These are phyloP conservation scores for Pteromalus puparum DNA, from an alignment of 1,140 invertebrate species.

Conservation along the genomic window DNA sequence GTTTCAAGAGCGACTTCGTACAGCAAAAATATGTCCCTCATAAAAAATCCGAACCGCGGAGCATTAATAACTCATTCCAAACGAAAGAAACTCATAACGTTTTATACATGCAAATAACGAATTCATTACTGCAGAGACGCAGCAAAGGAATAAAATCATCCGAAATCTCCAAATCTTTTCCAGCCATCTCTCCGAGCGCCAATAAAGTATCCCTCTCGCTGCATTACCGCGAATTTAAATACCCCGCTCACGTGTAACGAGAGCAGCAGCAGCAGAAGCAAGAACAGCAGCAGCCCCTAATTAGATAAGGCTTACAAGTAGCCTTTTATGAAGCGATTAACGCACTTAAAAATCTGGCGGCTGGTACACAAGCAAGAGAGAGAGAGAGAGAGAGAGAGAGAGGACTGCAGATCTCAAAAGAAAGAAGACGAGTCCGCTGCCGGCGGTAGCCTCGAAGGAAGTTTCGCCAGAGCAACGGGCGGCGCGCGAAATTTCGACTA, in stretches of 20 bases:
- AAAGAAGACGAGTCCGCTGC: neutral
- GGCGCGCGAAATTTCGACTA: conserved; percentile 33
- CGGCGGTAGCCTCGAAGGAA: conserved; percentile 2
- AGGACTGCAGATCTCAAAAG: neutral
- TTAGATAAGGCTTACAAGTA: conserved; percentile 31
- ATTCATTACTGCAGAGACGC: no score
- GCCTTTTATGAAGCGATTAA: conserved; percentile 52
- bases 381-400: neutral
- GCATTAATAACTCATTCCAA: neutral
- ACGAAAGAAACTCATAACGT: neutral
- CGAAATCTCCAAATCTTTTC: neutral
- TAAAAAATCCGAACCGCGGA: neutral
- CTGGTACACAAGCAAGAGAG: neutral
- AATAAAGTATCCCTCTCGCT: neutral
- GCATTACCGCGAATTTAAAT: neutral
- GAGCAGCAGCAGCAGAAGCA: neutral
- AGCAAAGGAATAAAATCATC: neutral
- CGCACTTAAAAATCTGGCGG: conserved; percentile 17
- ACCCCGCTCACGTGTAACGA: neutral
- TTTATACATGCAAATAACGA: neutral
- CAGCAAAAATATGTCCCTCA: neutral
- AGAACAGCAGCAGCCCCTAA: conserved; percentile 3
- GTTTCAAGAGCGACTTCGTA: no score
- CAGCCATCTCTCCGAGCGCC: neutral
- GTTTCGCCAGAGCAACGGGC: neutral